phyloP scores from a whole-genome alignment of 2,888 invertebrate species.

The Gastracanthus pulcherrimus region DNA sequence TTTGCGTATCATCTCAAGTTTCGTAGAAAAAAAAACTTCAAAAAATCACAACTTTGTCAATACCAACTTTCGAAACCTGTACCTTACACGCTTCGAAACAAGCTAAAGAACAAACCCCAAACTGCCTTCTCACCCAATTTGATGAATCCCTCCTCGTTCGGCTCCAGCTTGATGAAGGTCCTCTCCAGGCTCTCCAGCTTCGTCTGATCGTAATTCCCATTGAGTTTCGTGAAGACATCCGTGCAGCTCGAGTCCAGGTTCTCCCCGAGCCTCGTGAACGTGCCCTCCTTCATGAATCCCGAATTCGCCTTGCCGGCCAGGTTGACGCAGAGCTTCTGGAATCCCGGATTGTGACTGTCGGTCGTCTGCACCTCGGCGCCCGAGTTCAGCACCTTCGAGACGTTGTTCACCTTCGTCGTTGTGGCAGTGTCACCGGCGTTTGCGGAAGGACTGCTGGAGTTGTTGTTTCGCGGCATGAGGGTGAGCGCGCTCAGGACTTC shows the following conservation, averaged over 20 bases:
- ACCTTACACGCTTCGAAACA: too few species aligned
- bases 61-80: too few species aligned
- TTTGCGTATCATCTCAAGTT: too few species aligned
- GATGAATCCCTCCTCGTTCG: conserved; percentile 67
- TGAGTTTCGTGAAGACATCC: conserved; percentile 66
- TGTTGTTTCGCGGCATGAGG: conserved; percentile 68
- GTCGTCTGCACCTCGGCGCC: conserved; percentile 72
- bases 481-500: conserved; percentile 74
- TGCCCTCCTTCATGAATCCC: conserved; percentile 57
- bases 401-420: conserved; percentile 56
- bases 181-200: conserved; percentile 66
- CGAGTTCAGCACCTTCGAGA: conserved; percentile 70
- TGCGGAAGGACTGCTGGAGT: conserved; percentile 58
- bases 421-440: conserved; percentile 57
- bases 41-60: too few species aligned
- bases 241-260: conserved; percentile 62
- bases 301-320: conserved; percentile 61
- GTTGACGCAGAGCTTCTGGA: conserved; percentile 71
- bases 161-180: conserved; percentile 71
- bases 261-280: conserved; percentile 63
- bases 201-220: conserved; percentile 62
- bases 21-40: too few species aligned
- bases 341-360: conserved; percentile 72
- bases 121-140: conserved; percentile 65
- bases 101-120: too few species aligned